These are phyloP conservation scores for Electrona antarctica DNA, from an alignment of 2,113 vertebrate genomes.

Conservation along the genomic window DNA sequence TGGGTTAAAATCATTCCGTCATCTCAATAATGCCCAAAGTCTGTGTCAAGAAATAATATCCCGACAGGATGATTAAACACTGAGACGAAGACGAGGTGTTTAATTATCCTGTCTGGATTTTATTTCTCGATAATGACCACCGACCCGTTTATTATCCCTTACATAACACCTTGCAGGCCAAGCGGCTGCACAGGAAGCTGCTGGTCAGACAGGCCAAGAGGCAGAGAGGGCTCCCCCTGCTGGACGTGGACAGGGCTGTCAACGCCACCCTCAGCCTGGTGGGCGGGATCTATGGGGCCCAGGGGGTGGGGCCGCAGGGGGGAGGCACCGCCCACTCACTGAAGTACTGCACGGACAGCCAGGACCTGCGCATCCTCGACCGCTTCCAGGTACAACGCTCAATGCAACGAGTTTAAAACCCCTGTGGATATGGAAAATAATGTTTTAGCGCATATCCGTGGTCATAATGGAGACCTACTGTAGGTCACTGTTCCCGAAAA, in stretches of 20 bases:
- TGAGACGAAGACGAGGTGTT: too few relatives aligned
- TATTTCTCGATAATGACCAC: too few relatives aligned
- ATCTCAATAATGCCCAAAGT: too few relatives aligned
- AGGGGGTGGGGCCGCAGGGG: constrained; percentile 68
- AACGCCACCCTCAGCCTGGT: constrained; percentile 89
- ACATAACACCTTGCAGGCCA: constrained; percentile 74
- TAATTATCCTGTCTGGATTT: too few relatives aligned
- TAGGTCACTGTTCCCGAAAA: too few relatives aligned
- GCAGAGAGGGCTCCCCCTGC: constrained; percentile 88
- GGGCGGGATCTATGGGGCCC: constrained; percentile 87
- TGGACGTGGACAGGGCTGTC: constrained; percentile 90
- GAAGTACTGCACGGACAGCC: constrained; percentile 85
- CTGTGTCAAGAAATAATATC: too few relatives aligned
- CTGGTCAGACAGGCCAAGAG: constrained; percentile 90
- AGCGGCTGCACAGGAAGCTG: constrained; percentile 89
- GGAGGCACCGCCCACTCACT: constrained; percentile 48
- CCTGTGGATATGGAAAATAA: too few relatives aligned
- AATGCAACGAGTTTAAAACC: background rate
- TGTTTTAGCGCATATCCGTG: too few relatives aligned
- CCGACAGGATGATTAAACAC: too few relatives aligned
- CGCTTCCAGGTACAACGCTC: constrained; percentile 90
- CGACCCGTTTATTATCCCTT: too few relatives aligned
- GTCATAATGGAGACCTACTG: too few relatives aligned
- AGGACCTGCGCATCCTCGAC: constrained; percentile 91
- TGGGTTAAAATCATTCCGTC: too few relatives aligned